Percentiles rank a stretch among this genome's conserved stretches.
Evolutionary conservation across 64 coral and sea anemone species (phyloP).

Genomic region (Stichodactyla mertensii): DNA sequence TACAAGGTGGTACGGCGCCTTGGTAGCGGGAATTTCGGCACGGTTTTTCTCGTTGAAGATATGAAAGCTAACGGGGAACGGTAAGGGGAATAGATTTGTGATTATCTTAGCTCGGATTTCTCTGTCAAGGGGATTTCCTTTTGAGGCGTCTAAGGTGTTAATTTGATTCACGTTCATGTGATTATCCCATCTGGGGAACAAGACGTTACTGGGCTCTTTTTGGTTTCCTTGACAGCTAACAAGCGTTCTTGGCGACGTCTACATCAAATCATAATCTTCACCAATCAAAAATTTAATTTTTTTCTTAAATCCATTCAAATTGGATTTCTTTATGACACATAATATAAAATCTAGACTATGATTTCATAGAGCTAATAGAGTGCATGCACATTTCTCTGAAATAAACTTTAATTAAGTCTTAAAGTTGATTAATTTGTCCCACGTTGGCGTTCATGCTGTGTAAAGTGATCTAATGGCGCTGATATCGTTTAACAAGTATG

Average conservation of each 20-base stretch:
- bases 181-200: conserved; percentile 2
- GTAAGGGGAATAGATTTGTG: conserved; percentile 8
- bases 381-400: neutral
- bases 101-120: neutral
- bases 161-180: neutral
- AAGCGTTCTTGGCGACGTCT: neutral
- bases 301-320: neutral
- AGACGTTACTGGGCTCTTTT: neutral
- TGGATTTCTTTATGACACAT: neutral
- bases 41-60: conserved; percentile 91
- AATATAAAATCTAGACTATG: neutral
- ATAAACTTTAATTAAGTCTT: neutral
- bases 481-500: neutral
- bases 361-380: neutral
- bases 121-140: neutral
- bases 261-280: neutral
- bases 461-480: neutral
- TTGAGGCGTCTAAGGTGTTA: neutral
- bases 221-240: conserved; percentile 11
- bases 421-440: neutral
- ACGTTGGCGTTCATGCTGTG: neutral
- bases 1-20: conserved; percentile 70
- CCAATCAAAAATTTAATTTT: neutral
- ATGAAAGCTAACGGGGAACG: conserved; percentile 45
- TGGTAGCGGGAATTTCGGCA: conserved; percentile 88